Base-by-base conservation (phyloP, 2,888 invertebrate species). In the Acholoe squamosa region DNA sequence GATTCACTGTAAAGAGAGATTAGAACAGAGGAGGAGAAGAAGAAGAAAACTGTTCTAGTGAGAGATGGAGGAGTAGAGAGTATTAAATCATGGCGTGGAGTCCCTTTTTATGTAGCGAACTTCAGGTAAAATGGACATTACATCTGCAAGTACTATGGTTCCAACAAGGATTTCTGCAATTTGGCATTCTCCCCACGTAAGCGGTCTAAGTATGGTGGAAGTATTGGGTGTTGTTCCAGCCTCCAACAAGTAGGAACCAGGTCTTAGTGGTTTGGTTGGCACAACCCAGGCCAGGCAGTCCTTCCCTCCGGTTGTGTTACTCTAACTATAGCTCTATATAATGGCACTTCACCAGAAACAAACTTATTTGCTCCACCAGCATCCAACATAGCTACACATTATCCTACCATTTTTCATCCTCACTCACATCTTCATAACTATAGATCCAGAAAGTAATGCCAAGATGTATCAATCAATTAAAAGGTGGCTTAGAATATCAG, bases 171-270 rank as follows among this genome's bases (percentile, higher is more conserved):
- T 80, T 80, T 80, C 12, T 80, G 43, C 43, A 22, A 80, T n/a
- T 80, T 80, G 80, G 80, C 80, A 80, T 43, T 80, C n/a, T 33
- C 80, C 33, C 80, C 43, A 43, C 80, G 80, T 34, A 80, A 80
- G 80, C 33, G 33, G 43, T 43, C 80, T 43, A 61, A 14, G 22
- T 19, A 61, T 61, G 61, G 61, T n/a, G 22, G 5, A 61, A 19
- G 43, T 43, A 43, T 43, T 43, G 10, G 43, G 43, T 43, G 43
- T 43, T 43, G 61, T 61, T 61, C n/a, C 61, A 61, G 61, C 61
- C 61, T 61, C 19, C 61, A 61, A n/a, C 61, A n/a, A n/a, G 61
- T 19, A 61, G 61, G 43, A 43, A 43, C 43, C 43, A 3, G 10
- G 43, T 43, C 43, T 43, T 43, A 43, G 43, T 43, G 43, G 43